Evolutionary conservation across 1,140 invertebrate species (phyloP).

Genomic region (Drosophila athabasca): DNA sequence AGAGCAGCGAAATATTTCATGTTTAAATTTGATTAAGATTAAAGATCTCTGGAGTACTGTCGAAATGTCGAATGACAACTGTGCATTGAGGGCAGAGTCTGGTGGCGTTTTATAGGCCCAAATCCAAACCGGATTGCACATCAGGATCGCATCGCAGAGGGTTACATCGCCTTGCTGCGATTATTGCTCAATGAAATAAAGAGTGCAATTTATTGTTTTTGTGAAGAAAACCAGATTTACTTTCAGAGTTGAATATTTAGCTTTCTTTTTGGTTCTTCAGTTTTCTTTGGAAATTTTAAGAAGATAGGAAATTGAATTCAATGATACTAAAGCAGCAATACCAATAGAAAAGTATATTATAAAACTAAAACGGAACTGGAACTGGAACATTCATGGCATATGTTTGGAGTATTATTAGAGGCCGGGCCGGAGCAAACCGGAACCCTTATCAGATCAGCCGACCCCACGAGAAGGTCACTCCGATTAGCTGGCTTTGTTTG

Average conservation of each 20-base stretch:
- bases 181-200: slow-evolving; percentile 28
- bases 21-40: slow-evolving; percentile 16
- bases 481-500: too few species aligned
- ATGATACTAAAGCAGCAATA: too few species aligned
- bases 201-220: slow-evolving; percentile 31
- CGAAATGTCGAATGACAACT: slow-evolving; percentile 44
- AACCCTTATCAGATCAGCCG: too few species aligned
- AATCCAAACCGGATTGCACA: slow-evolving; percentile 55
- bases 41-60: slow-evolving; percentile 6
- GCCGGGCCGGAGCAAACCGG: too few species aligned
- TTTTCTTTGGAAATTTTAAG: background rate
- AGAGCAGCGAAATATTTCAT: slow-evolving; percentile 64
- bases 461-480: too few species aligned
- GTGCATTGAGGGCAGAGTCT: slow-evolving; percentile 9
- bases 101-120: slow-evolving; percentile 53
- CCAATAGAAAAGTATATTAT: too few species aligned
- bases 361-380: too few species aligned
- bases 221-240: slow-evolving; percentile 27
- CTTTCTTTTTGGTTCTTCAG: background rate
- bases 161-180: slow-evolving; percentile 31
- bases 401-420: too few species aligned
- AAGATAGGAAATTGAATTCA: too few species aligned
- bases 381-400: too few species aligned
- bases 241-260: slow-evolving; percentile 7
- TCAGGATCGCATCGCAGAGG: slow-evolving; percentile 49